These are phyloP conservation scores for Cheiracanthium punctorium DNA, from an alignment of 2,888 invertebrate genomes.

Conservation along the genomic window DNA sequence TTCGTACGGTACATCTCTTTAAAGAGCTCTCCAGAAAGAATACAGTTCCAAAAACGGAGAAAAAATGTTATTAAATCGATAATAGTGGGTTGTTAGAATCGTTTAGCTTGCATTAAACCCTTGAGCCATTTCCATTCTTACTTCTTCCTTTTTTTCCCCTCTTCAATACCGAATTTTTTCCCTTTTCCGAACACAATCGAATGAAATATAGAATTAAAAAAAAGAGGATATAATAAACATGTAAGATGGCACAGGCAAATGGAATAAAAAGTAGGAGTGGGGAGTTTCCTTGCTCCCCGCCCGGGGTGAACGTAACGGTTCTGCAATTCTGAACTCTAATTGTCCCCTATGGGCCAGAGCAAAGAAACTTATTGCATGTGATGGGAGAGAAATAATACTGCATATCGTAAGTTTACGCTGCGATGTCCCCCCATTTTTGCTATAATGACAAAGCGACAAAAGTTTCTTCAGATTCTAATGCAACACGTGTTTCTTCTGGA, in stretches of 20 bases:
- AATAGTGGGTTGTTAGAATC: constrained; percentile 68
- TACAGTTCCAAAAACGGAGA: constrained; percentile 17
- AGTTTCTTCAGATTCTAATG: background rate
- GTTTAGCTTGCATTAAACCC: constrained; percentile 65
- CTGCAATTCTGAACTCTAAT: constrained; percentile 60
- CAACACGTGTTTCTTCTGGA: background rate
- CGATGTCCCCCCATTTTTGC: background rate
- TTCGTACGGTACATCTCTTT: constrained; percentile 30
- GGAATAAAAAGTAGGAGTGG: constrained; percentile 2
- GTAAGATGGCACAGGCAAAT: constrained; percentile 8
- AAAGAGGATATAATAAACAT: constrained; percentile 32
- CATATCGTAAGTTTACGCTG: background rate
- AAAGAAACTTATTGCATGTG: constrained; percentile 5
- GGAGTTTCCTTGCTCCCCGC: background rate
- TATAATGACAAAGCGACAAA: background rate
- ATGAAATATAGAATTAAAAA: constrained; percentile 30
- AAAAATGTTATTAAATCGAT: constrained; percentile 68
- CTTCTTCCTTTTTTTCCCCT: constrained; percentile 17
- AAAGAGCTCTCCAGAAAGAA: constrained; percentile 45
- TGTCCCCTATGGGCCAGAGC: constrained; percentile 56
- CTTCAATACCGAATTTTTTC: background rate
- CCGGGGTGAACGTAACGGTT: constrained; percentile 53
- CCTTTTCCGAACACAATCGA: background rate
- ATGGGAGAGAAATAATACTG: no score
- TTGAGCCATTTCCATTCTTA: constrained; percentile 40